These are phyloP conservation scores for Pimephales promelas DNA, from an alignment of 2,113 vertebrate genomes.

Conservation along the genomic window DNA sequence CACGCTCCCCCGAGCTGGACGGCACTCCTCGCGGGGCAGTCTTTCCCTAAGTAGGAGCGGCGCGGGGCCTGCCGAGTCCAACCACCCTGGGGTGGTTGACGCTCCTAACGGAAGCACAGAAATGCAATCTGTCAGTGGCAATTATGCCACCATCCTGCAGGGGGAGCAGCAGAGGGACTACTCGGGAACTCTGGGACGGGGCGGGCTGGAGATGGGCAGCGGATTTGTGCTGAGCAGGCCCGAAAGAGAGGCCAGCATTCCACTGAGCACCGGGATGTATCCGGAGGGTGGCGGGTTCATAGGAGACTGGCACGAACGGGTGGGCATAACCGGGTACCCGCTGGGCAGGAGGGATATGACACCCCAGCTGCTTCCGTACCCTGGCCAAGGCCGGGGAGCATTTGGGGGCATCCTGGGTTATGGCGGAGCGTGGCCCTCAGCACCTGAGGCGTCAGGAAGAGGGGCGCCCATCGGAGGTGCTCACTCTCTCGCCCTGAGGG, in stretches of 20 bases:
- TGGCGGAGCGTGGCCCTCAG: conserved; percentile 69
- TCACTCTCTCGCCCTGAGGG: conserved; percentile 77
- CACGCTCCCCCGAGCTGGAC: conserved; percentile 72
- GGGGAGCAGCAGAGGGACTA: conserved; percentile 71
- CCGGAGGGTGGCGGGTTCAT: conserved; percentile 70
- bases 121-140: conserved; percentile 61
- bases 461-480: conserved; percentile 60
- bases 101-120: conserved; percentile 54
- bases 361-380: conserved; percentile 76
- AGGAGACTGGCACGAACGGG: conserved; percentile 75
- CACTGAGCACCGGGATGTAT: conserved; percentile 66
- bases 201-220: conserved; percentile 77
- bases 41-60: conserved; percentile 65
- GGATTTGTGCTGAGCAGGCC: conserved; percentile 73
- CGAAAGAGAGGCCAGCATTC: conserved; percentile 72
- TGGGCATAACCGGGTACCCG: conserved; percentile 73
- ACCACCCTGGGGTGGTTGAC: conserved; percentile 44
- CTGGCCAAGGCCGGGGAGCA: conserved; percentile 68
- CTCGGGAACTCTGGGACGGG: conserved; percentile 68
- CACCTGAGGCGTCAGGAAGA: conserved; percentile 64
- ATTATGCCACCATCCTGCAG: conserved; percentile 66
- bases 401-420: conserved; percentile 71
- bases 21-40: conserved; percentile 65
- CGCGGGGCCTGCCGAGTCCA: conserved; percentile 58
- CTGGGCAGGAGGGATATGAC: conserved; percentile 77